Evolutionary conservation across 2,113 vertebrate genomes (phyloP), one percentile per base, ranked within the genome.

Genomic region (Deroptyus accipitrinus): DNA sequence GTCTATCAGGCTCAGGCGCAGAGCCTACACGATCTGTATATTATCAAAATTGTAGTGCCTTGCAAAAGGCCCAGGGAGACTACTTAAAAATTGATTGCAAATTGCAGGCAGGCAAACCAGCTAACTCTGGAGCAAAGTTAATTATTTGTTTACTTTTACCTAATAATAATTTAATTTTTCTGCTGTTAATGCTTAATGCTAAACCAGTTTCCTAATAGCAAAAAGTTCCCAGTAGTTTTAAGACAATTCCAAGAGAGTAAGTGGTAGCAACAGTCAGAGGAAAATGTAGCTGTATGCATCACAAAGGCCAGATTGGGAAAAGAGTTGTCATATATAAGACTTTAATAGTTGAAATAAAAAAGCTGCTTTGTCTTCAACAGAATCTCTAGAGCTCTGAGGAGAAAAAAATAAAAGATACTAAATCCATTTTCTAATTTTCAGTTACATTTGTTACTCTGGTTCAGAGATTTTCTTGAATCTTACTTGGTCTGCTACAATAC

Each of bases 131-230:
- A 77, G 73, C 3, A 7, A 64, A 81, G 55, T 44, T 84, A 72
- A 10, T 63, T 61, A 41, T 95, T 91, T 86, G 42, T 87, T 95
- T 93, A 55, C 84, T 55, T 86, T 94, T 90, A 73, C 33, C 41
- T 93, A 76, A 85, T 87, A 14, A 41, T 75, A 72, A 90, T 76
- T 92, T 88, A 35, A 37, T 86, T 89, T 80, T 74, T 67, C 52
- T 82, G 10, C 67, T 83, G 46, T 77, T 81, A 61, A 57, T 5
- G 3, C 44, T 86, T 92, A 62, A 31, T 68, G 37, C 55, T 90
- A 67, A 92, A 49, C n/a, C 3, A 3, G 27, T 59, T 88, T 77
- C 55, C n/a, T 44, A 35, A 37, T 75, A 73, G 28, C 28, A 25
- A 69, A 30, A 66, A 5, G 41, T 73, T 91, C 66, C 37, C 28